Evolutionary conservation across 2,113 vertebrate species (phyloP), one percentile per base, ranked within the genome.

Genomic region (Parotia lawesii): DNA sequence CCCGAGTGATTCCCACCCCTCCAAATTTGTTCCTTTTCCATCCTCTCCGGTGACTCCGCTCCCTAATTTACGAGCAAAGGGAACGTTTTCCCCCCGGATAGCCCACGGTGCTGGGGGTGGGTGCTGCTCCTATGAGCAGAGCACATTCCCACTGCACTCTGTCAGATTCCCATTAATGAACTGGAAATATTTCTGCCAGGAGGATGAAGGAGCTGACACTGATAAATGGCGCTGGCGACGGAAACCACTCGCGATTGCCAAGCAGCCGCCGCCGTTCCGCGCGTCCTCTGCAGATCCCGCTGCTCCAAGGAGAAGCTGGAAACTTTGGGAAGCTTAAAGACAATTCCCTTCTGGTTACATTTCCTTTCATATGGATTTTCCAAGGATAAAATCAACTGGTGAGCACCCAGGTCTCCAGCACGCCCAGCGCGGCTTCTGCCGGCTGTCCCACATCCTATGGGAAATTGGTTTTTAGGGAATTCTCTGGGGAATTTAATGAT

Each of bases 21-120:
- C 54, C 12, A 4, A 15, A 1, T 33, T 5, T 28, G 10, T 33
- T 58, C 44, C 21, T 11, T 33, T 56, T 45, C 53, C 19, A 3
- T 6, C 1, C 75, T 75, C 24, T 65, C 33, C 1, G 0, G 4
- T 27, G 37, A 2, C 53, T 86, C 58, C 5, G 2, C 38, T 82
- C 70, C 47, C 11, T 12, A 31, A 40, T 67, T 75, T 24, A 29
- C 0, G 5, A 64, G 22, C 13, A 15, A 45, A 62, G 60, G 51
- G 76, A 73, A 37, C 0, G 0, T 12, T 47, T 73, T 44, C 23
- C 21, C 15, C 31, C 8, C 0, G 0, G 9, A 22, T 62, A 51
- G 24, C 47, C 0, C 3, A 11, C 1, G 60, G 38, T 42, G 29
- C 50, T 0, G 5, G 28, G 10, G 23, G 3, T 35, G 66, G 70